Evolutionary conservation across 2,888 invertebrate genomes (phyloP), one percentile per base, ranked within the genome.

Genomic region (Tanytarsus gracilentus): DNA sequence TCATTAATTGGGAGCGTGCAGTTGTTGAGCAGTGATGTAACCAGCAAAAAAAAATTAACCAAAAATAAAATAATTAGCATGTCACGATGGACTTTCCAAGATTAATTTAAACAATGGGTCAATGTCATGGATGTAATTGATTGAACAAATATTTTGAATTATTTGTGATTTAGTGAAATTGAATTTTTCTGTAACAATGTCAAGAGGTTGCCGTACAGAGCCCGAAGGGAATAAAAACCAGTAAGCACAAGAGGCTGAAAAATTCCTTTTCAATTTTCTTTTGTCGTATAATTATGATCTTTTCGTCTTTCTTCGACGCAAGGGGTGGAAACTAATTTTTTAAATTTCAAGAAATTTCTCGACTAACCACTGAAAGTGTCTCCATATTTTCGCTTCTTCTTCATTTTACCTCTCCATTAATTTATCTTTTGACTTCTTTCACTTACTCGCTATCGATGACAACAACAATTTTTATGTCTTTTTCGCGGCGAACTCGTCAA

Each of bases 261-360:
- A 36, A 53, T 53, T 55, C 39, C 39, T 55, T 26, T 40, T 39
- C 36, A 36, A 29, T 53, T 53, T 53, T 39, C 53, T 53, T 53
- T 36, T 26, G 39, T 55, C 55, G 14, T 40, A 55, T 55, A 55
- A 55, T 40, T 55, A 55, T 18, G 44, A 44, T 1, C 44, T 44
- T 44, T 44, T 44, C 44, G 33, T 33, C 3, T 33, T 4, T 33
- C n/a, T n/a, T n/a, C n/a, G n/a, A n/a, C n/a, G n/a, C n/a, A n/a
- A n/a, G n/a, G n/a, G n/a, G n/a, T n/a, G n/a, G n/a, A n/a, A n/a
- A n/a, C n/a, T n/a, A n/a, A n/a, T n/a, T n/a, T n/a, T n/a, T n/a
- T n/a, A n/a, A n/a, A n/a, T n/a, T n/a, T n/a, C n/a, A n/a, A n/a
- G n/a, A n/a, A n/a, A n/a, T n/a, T n/a, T n/a, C n/a, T n/a, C n/a